Conservation (phyloP, 2,797 vertebrate species). For the Paedocypris micromegethes region DNA sequence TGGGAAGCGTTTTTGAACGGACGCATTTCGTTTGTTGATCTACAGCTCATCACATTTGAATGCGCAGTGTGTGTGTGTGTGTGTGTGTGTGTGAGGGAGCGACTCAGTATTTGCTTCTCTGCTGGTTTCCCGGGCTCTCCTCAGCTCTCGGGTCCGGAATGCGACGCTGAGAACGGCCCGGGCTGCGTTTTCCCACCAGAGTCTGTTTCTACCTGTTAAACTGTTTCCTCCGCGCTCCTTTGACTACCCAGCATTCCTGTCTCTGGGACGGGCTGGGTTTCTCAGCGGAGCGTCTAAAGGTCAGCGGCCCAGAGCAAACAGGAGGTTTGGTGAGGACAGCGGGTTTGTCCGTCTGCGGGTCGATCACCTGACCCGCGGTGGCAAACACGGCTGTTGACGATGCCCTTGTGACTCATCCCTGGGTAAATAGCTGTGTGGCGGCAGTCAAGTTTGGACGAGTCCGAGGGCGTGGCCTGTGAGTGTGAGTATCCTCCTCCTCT, state of each 20-base stretch:
- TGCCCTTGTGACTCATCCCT: slow-evolving; percentile 47
- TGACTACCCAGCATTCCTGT: slow-evolving; percentile 43
- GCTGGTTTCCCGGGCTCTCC: slow-evolving; percentile 39
- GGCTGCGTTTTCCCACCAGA: slow-evolving; percentile 20
- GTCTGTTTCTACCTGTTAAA: slow-evolving; percentile 44
- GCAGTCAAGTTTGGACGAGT: slow-evolving; percentile 37
- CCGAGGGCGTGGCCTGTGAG: slow-evolving; percentile 13
- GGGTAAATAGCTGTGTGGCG: slow-evolving; percentile 41
- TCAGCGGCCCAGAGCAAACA: slow-evolving; percentile 24
- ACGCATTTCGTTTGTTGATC: no score
- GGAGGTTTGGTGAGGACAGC: not conserved
- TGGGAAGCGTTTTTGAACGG: no score
- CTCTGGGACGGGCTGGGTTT: slow-evolving; percentile 41
- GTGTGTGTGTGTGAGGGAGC: slow-evolving; percentile 41
- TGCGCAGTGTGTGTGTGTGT: slow-evolving; percentile 13
- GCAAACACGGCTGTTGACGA: slow-evolving; percentile 46
- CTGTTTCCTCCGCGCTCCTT: slow-evolving; percentile 27
- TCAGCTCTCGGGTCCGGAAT: slow-evolving; percentile 37
- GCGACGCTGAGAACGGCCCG: slow-evolving; percentile 41
- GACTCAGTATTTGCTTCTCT: slow-evolving; percentile 30
- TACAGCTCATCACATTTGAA: not conserved
- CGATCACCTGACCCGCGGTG: slow-evolving; percentile 35
- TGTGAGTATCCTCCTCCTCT: slow-evolving; percentile 32
- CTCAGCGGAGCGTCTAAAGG: slow-evolving; percentile 30
- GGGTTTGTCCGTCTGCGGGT: slow-evolving; percentile 17